Conservation (phyloP, 2,113 vertebrate species). For the Camelus bactrianus region DNA sequence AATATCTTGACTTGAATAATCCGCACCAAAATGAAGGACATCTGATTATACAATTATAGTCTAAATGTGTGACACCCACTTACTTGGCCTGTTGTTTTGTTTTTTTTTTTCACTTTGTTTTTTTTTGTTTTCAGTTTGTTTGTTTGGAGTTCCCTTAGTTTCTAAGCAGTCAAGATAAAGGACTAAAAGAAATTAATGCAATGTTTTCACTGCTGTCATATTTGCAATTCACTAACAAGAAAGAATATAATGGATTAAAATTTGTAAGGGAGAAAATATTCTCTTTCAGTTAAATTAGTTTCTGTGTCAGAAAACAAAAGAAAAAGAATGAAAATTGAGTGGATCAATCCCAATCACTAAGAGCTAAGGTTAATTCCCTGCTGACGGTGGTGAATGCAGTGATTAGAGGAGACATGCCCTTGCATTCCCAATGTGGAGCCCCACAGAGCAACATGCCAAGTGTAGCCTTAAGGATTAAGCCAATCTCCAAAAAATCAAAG, state of each 20-base stretch:
- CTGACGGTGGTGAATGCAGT: not conserved
- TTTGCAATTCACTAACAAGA: not conserved
- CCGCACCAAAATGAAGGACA: constrained; percentile 34
- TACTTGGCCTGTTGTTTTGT: not conserved
- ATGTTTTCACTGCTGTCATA: not conserved
- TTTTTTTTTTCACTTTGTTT: not conserved
- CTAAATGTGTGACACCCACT: not conserved
- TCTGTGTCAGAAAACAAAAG: not conserved
- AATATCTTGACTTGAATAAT: constrained; percentile 27
- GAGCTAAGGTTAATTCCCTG: constrained; percentile 6
- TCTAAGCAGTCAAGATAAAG: not conserved
- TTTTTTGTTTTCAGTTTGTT: not conserved
- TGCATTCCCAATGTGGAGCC: not conserved
- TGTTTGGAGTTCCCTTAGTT: not conserved
- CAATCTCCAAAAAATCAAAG: not conserved
- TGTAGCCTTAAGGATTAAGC: not conserved
- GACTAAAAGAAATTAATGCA: not conserved
- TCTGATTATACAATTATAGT: not conserved
- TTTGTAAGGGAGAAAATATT: not conserved
- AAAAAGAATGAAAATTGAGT: not conserved
- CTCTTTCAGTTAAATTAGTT: not conserved
- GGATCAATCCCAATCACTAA: not conserved
- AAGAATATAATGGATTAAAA: not conserved
- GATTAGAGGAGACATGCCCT: not conserved
- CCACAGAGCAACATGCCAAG: not conserved